phyloP scores from a whole-genome alignment of 2,797 vertebrate genomes.

The Acipenser ruthenus region DNA sequence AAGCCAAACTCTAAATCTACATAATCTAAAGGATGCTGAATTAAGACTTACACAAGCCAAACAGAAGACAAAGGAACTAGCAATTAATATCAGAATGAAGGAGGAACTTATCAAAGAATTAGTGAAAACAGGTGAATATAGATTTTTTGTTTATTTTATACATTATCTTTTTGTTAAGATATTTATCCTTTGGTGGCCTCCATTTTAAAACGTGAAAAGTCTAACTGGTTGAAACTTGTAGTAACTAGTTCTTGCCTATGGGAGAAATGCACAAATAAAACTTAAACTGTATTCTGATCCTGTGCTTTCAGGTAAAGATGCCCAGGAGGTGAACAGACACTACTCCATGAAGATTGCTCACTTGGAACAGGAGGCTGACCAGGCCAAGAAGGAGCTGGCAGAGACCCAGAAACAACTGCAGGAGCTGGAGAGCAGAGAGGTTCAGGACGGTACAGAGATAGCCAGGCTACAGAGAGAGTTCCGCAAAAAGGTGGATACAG shows the following conservation, averaged over 20 bases:
- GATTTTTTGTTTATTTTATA: too few species aligned
- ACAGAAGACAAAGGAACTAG: conserved; percentile 70
- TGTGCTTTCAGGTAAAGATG: conserved; percentile 59
- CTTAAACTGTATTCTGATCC: background rate
- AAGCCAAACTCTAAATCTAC: conserved; percentile 43
- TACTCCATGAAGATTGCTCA: conserved; percentile 56
- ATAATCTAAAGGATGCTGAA: conserved; percentile 54
- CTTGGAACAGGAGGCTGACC: conserved; percentile 54
- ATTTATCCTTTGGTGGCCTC: too few species aligned
- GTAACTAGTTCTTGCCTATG: too few species aligned
- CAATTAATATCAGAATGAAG: conserved; percentile 75
- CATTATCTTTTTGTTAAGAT: too few species aligned
- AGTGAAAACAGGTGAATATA: conserved; percentile 66
- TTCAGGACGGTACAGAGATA: conserved; percentile 50
- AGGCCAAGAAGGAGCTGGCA: conserved; percentile 49
- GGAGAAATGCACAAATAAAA: too few species aligned
- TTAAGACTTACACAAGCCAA: conserved; percentile 49
- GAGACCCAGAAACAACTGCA: conserved; percentile 56
- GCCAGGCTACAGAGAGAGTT: conserved; percentile 55
- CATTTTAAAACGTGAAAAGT: too few species aligned
- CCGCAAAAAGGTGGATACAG: conserved; percentile 55
- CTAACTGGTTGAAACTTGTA: too few species aligned
- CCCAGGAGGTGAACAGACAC: conserved; percentile 53
- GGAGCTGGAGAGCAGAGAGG: conserved; percentile 54
- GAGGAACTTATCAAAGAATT: conserved; percentile 79